A percentile compares a stretch with the other conserved stretches of the same genome.
These are phyloP conservation scores for Hydroisotoma schaefferi DNA, from an alignment of 2,888 invertebrate species.

Conservation along the genomic window DNA sequence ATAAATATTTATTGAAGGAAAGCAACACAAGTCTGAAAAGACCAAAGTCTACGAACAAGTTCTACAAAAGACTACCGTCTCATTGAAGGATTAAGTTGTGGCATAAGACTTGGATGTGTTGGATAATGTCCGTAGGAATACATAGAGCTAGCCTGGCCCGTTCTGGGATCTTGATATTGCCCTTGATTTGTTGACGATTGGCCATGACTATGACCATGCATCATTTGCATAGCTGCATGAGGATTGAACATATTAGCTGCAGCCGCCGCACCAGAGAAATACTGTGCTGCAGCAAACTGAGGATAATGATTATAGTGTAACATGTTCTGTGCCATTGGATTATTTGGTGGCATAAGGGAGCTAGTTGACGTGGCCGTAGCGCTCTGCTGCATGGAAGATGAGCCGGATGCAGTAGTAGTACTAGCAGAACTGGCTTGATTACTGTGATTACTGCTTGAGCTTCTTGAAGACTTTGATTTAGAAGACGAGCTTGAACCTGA, in stretches of 20 bases:
- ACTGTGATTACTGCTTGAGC: not conserved
- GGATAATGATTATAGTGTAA: conserved; percentile 8
- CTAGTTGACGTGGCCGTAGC: conserved; percentile 3
- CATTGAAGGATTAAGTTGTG: conserved; percentile 41
- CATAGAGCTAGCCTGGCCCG: conserved; percentile 20
- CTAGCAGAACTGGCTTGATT: too few species aligned
- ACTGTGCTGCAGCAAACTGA: conserved; percentile 13
- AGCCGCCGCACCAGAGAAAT: conserved; percentile 7
- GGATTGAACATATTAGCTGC: not conserved
- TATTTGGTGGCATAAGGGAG: conserved; percentile 17
- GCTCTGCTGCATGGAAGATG: not conserved
- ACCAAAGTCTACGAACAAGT: too few species aligned
- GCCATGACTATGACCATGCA: conserved; percentile 18
- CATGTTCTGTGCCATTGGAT: conserved; percentile 8
- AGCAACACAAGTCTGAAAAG: too few species aligned
- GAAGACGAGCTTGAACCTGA: conserved; percentile 18
- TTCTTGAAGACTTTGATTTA: conserved; percentile 34
- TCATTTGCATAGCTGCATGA: conserved; percentile 7
- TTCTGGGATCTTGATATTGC: conserved; percentile 24
- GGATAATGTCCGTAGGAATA: conserved; percentile 32
- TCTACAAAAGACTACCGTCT: too few species aligned
- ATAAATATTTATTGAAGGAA: too few species aligned
- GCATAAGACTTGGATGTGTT: conserved; percentile 31
- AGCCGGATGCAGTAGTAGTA: not conserved
- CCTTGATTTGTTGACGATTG: conserved; percentile 20